Base-by-base conservation (phyloP, 2,113 vertebrate species). In the Elephantulus edwardii region DNA sequence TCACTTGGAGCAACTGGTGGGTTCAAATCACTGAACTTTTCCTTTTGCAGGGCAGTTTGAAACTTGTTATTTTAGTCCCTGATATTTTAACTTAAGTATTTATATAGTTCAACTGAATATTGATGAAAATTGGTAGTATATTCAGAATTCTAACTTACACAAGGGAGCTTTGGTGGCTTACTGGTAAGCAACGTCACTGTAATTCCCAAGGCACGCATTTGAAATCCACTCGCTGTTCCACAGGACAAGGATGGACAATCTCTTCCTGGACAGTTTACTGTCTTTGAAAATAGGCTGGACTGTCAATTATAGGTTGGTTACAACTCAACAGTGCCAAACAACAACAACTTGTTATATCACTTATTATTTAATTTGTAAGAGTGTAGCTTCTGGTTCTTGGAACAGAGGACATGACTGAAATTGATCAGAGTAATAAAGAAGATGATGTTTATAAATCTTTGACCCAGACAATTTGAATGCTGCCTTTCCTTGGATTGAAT, bases 291-390 rank as follows among this genome's bases (percentile, higher is more conserved):
- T 50, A 50, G 9, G 9, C 48, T 50, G 48, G 48, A 50, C 48
- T 50, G 16, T 50, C 8, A 8, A 50, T 50, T 8, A 50, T 50
- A 50, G 16, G 48, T 50, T 50, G 48, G 48, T 10, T 10, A 8
- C 48, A 50, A 50, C 48, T 50, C 48, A 50, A 50, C 48, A 50
- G 48, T 16, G 16, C 48, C 16, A 10, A 50, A 24, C 40, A 83
- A 0, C 38, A 16, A 24, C 40, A 83, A 0, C 38, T 4, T 7
- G 11, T 46, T 38, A 11, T 54, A 6, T 8, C 2, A 35, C 5
- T 77, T 81, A 14, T 10, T 83, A 0, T 3, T 76, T 28, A 33
- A 40, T 44, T 83, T 46, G 35, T 28, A 30, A 81, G 30, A 10
- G 33, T 30, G 14, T 3, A 71, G 4, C 30, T 26, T 35, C 28